phyloP scores from a whole-genome alignment of 2,888 invertebrate genomes.

The Euproctis similis region DNA sequence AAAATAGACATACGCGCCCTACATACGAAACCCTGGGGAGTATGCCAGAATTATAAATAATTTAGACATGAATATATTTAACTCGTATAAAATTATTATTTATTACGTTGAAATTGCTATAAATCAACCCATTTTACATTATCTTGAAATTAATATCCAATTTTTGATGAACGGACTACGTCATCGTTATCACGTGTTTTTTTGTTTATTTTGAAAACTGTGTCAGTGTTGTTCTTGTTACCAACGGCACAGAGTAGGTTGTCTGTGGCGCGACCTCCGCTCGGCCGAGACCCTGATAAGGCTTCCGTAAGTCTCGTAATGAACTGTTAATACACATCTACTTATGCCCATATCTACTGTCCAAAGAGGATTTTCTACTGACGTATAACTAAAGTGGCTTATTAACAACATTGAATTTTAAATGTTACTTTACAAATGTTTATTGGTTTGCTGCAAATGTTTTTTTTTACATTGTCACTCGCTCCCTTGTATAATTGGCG shows the following conservation, averaged over 20 bases:
- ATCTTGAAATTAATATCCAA: too few species aligned
- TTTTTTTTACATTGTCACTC: too few species aligned
- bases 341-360: conserved; percentile 25
- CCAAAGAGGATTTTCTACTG: conserved; percentile 24
- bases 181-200: too few species aligned
- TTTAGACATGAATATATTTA: conserved; percentile 3
- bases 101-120: too few species aligned
- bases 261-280: conserved; percentile 22
- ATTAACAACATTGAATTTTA: too few species aligned
- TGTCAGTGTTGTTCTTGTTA: conserved; percentile 9
- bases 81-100: too few species aligned
- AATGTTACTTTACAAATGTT: too few species aligned
- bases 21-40: conserved; percentile 22
- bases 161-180: too few species aligned
- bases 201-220: conserved; percentile 11
- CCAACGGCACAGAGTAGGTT: conserved; percentile 2
- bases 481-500: too few species aligned
- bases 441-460: too few species aligned
- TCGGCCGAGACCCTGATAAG: conserved; percentile 35
- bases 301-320: conserved; percentile 38
- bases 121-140: too few species aligned
- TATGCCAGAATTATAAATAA: conserved; percentile 21
- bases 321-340: conserved; percentile 24
- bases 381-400: too few species aligned
- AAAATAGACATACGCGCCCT: conserved; percentile 29